Percentiles rank a stretch among this genome's conserved stretches.
Evolutionary conservation across 2,888 invertebrate genomes (phyloP).

Genomic region (Beris chalybata): DNA sequence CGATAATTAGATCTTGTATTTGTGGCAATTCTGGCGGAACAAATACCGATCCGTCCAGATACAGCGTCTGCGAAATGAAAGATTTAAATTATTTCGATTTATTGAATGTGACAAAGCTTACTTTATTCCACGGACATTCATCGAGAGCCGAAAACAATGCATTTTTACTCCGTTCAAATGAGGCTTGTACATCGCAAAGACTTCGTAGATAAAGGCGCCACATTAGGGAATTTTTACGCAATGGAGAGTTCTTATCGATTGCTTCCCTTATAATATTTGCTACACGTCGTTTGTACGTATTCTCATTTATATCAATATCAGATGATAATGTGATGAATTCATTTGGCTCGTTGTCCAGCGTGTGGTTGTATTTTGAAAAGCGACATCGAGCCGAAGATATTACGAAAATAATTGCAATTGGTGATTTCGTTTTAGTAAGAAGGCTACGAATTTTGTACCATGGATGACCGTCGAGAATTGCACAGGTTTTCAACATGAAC

Average conservation of each 20-base stretch:
- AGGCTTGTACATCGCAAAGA: conserved; percentile 51
- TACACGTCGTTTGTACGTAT: conserved; percentile 48
- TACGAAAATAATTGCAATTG: conserved; percentile 57
- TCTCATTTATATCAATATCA: conserved; percentile 34
- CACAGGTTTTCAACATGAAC: conserved; percentile 58
- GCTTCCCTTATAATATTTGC: conserved; percentile 47
- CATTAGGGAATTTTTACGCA: conserved; percentile 57
- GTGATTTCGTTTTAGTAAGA: conserved; percentile 55
- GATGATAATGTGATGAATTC: conserved; percentile 16
- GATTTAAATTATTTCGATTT: background rate
- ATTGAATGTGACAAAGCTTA: conserved; percentile 43
- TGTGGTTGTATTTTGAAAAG: conserved; percentile 39
- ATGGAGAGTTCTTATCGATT: conserved; percentile 40
- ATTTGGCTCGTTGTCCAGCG: conserved; percentile 32
- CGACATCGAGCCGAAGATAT: conserved; percentile 54
- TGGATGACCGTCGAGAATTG: conserved; percentile 54
- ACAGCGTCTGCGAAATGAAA: conserved; percentile 51
- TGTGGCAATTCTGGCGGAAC: conserved; percentile 66
- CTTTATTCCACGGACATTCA: conserved; percentile 67
- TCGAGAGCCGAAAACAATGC: conserved; percentile 62
- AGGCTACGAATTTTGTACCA: conserved; percentile 61
- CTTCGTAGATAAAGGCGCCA: conserved; percentile 68
- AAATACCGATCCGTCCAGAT: conserved; percentile 67
- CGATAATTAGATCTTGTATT: conserved; percentile 74
- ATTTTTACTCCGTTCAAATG: conserved; percentile 50